These are phyloP conservation scores for Glyptemys insculpta DNA, from an alignment of 2,797 vertebrate species.

Conservation along the genomic window DNA sequence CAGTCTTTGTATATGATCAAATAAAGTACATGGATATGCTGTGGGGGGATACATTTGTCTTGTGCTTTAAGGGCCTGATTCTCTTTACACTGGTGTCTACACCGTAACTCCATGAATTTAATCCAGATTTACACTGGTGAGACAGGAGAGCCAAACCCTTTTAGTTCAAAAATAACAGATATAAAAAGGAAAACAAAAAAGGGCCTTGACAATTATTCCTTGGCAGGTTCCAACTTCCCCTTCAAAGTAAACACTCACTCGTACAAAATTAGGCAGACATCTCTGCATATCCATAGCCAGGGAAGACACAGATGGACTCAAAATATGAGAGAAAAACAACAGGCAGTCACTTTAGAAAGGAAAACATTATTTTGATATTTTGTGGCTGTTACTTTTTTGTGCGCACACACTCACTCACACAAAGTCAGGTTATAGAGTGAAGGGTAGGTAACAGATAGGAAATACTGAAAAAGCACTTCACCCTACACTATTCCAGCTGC, in stretches of 20 bases:
- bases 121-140: background rate
- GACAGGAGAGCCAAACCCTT: background rate
- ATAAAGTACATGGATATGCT: background rate
- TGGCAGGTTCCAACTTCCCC: slow-evolving; percentile 27
- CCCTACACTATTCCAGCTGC: background rate
- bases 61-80: background rate
- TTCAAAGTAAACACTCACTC: slow-evolving; percentile 29
- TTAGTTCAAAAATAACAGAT: slow-evolving; percentile 29
- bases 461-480: rapidly evolving
- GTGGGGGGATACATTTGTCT: background rate
- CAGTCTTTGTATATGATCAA: background rate
- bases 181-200: slow-evolving; percentile 23
- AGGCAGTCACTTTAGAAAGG: slow-evolving; percentile 22
- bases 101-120: background rate
- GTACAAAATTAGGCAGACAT: slow-evolving; percentile 24
- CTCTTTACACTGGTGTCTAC: background rate
- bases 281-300: background rate
- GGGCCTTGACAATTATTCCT: slow-evolving; percentile 24
- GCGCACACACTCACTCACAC: background rate
- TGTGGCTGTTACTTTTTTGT: background rate
- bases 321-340: slow-evolving; percentile 51
- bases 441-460: background rate
- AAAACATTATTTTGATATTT: slow-evolving; percentile 26
- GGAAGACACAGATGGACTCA: slow-evolving; percentile 30
- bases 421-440: background rate